Percentiles rank a stretch among this genome's conserved stretches.
Conservation (phyloP, 2,797 vertebrate species). For the Phataginus tricuspis region DNA sequence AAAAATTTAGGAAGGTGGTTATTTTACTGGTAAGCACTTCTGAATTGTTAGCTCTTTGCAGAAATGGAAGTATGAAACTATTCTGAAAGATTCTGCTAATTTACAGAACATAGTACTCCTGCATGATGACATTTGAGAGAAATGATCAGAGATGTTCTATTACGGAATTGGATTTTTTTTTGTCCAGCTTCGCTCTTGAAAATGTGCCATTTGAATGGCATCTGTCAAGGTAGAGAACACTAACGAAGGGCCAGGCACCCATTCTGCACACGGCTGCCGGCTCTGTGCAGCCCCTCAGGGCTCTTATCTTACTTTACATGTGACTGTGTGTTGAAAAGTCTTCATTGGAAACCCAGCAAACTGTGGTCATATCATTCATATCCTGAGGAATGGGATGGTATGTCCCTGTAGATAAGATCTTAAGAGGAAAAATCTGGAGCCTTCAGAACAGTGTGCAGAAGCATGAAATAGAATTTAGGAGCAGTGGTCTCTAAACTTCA, state of each 20-base stretch:
- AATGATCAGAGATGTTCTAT: not conserved
- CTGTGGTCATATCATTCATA: not conserved
- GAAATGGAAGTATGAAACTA: not conserved
- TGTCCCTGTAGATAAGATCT: not conserved
- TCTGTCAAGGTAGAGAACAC: not conserved
- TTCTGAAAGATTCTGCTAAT: no score
- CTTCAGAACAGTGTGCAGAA: conserved; percentile 39
- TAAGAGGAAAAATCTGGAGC: not conserved
- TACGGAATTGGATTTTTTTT: not conserved
- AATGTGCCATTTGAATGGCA: no score
- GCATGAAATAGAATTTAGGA: conserved; percentile 68
- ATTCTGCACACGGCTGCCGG: rapidly evolving
- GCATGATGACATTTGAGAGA: not conserved
- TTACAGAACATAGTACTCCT: not conserved
- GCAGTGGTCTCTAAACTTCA: not conserved
- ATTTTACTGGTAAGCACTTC: not conserved
- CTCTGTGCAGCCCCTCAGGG: not conserved
- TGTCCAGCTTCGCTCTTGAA: not conserved
- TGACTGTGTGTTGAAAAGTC: not conserved
- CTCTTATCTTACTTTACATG: not conserved
- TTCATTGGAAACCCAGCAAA: not conserved
- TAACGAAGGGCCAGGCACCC: not conserved
- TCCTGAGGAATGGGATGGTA: not conserved
- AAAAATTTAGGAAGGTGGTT: not conserved
- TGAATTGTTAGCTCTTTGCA: not conserved